These are phyloP conservation scores for Trichonephila inaurata DNA, from an alignment of 1,140 invertebrate genomes.

Conservation along the genomic window DNA sequence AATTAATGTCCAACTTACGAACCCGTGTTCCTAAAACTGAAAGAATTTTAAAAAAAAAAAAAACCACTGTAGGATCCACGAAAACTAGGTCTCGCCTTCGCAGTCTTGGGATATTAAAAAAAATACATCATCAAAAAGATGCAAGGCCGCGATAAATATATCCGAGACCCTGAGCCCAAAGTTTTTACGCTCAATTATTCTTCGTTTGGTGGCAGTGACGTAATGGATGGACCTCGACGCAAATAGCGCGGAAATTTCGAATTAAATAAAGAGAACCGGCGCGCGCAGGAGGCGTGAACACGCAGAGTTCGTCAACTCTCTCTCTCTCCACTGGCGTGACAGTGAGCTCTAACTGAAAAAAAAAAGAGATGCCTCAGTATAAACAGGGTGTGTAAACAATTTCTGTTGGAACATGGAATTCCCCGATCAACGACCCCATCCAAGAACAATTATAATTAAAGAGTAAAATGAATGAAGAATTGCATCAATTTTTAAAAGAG, in stretches of 20 bases:
- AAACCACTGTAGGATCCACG: not conserved
- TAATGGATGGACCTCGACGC: not conserved
- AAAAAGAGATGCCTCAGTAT: not conserved
- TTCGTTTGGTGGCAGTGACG: not conserved
- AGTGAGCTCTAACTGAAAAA: not conserved
- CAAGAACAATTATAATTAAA: not conserved
- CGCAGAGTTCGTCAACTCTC: not conserved
- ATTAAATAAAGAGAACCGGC: not conserved
- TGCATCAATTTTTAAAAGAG: no score
- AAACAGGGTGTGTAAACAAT: conserved; percentile 25
- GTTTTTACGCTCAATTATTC: conserved; percentile 11
- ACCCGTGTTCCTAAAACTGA: not conserved
- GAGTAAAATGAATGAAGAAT: no score
- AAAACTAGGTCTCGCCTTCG: not conserved
- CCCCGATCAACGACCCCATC: conserved; percentile 8
- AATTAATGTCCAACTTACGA: conserved; percentile 14
- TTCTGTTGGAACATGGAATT: not conserved
- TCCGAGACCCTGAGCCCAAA: not conserved
- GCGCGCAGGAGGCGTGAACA: not conserved
- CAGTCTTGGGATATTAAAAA: not conserved
- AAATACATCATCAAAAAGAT: not conserved
- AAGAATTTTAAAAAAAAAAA: not conserved
- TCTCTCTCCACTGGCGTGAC: conserved; percentile 15
- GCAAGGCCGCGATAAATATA: not conserved
- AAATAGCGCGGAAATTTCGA: not conserved